Base-by-base conservation (phyloP, 2,113 vertebrate species). In the Nothobranchius kuhntae region DNA sequence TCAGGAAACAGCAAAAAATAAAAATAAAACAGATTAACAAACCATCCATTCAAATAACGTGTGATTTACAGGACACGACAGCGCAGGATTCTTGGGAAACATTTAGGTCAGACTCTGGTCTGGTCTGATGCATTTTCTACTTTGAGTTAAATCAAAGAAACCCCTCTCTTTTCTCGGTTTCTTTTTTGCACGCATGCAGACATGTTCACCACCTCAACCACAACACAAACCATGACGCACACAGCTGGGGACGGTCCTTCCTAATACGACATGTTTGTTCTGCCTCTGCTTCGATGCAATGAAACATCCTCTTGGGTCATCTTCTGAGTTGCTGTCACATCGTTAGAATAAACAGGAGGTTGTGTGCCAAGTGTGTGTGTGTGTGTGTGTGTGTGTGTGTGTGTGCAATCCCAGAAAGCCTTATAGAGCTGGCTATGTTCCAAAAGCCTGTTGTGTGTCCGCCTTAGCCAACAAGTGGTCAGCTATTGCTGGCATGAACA, bases 401-500 rank as follows among this genome's bases (percentile, higher is more conserved):
- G 58, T 50, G 50, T 35, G n/a, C 11, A 48, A 50, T 67, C 66
- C 61, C 81, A 85, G 75, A 71, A 67, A 35, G 64, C 50, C 68
- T 82, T 68, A 24, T 47, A 81, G 62, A 60, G 51, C 67, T 83
- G 83, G 71, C 83, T 38, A 10, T 1, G 15, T 54, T 76, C 80
- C 84, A 88, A 72, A 6, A 68, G 65, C 46, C 71, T 82, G 78
- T 75, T 81, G 81, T 85, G 71, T 65, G 77, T 71, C 53, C 7
- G 76, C 42, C 59, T n/a, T 12, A 52, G 81, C 83, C 82, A 78
- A 64, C 80, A 76, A 89, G 77, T 85, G 85, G 85, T 85, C 82
- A 78, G 80, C 73, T 63, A 73, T 84, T 85, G 77, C 78, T 83
- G 86, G 77, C 87, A 80, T 69, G 70, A 85, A 73, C 82, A 87